A percentile compares a stretch with the other conserved stretches of the same genome.
phyloP scores from a whole-genome alignment of 2,888 invertebrate species.

The Venustoraphidia nigricollis region DNA sequence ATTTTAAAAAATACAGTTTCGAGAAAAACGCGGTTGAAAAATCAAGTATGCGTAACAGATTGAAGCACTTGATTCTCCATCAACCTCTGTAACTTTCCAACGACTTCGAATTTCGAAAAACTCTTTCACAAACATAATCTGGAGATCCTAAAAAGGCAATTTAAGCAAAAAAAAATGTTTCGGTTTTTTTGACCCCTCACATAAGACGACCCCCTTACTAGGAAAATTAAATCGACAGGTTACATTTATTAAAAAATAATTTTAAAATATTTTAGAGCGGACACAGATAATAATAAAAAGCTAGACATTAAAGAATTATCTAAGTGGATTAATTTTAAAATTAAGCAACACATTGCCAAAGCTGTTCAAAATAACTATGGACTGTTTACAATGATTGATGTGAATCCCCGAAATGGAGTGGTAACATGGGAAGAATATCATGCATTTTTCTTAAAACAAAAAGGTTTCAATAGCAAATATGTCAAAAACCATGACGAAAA shows the following conservation, averaged over 20 bases:
- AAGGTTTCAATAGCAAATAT: slow-evolving; percentile 48
- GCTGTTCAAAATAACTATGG: slow-evolving; percentile 51
- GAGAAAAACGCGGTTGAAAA: too few relatives aligned
- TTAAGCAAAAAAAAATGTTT: too few relatives aligned
- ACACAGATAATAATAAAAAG: slow-evolving; percentile 36
- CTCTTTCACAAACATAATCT: too few relatives aligned
- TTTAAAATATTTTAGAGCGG: slow-evolving; percentile 33
- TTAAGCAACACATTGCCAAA: slow-evolving; percentile 49
- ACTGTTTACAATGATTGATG: slow-evolving; percentile 48
- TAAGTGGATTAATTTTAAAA: slow-evolving; percentile 48
- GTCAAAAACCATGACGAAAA: slow-evolving; percentile 47
- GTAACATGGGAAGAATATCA: slow-evolving; percentile 73
- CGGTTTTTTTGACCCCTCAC: too few relatives aligned
- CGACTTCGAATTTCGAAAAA: too few relatives aligned
- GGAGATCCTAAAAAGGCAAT: too few relatives aligned
- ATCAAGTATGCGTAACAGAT: too few relatives aligned
- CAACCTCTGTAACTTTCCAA: too few relatives aligned
- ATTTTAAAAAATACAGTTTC: too few relatives aligned
- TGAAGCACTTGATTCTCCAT: too few relatives aligned
- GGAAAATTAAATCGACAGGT: too few relatives aligned
- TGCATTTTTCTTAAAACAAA: slow-evolving; percentile 50
- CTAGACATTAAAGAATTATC: slow-evolving; percentile 46
- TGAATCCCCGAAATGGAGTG: slow-evolving; percentile 46
- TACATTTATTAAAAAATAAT: not conserved
- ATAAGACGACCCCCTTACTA: too few relatives aligned